phyloP scores from a whole-genome alignment of 2,113 vertebrate species.

The Paradisaea rubra region DNA sequence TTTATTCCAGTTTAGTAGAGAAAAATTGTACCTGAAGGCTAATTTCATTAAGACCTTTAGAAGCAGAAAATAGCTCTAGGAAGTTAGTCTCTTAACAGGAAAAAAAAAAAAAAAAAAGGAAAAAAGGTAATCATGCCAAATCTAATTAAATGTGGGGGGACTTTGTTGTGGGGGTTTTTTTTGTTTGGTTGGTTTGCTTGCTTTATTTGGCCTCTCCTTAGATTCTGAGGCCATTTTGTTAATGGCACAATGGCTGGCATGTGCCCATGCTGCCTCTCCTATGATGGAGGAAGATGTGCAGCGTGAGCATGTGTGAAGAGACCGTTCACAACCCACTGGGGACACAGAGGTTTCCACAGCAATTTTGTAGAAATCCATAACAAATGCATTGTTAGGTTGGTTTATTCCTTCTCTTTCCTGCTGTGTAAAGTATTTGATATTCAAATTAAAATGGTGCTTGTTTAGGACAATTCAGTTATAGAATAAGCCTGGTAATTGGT shows the following conservation, averaged over 20 bases:
- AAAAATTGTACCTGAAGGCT: neutral
- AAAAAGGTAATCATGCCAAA: neutral
- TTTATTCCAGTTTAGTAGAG: neutral
- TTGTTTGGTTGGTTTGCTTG: neutral
- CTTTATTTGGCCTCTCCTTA: neutral
- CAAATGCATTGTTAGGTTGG: constrained; percentile 40
- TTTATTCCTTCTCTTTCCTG: constrained; percentile 24
- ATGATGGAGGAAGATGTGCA: neutral
- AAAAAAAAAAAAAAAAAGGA: neutral
- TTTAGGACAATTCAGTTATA: constrained; percentile 63
- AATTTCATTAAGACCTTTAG: neutral
- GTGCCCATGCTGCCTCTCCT: neutral
- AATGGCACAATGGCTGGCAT: neutral
- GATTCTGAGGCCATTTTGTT: neutral
- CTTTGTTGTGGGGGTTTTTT: neutral
- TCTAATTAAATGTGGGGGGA: neutral
- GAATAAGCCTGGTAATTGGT: constrained; percentile 59
- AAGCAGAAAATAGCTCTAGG: neutral
- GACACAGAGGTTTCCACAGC: neutral
- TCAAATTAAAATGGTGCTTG: constrained; percentile 59
- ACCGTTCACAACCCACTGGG: neutral
- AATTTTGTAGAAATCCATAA: constrained; percentile 31
- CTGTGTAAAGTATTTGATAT: constrained; percentile 55
- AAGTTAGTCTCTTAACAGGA: neutral
- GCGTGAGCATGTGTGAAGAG: neutral